A percentile compares a stretch with the other conserved stretches of the same genome.
Evolutionary conservation across 2,797 vertebrate genomes (phyloP).

Genomic region (Phrynocephalus forsythii): DNA sequence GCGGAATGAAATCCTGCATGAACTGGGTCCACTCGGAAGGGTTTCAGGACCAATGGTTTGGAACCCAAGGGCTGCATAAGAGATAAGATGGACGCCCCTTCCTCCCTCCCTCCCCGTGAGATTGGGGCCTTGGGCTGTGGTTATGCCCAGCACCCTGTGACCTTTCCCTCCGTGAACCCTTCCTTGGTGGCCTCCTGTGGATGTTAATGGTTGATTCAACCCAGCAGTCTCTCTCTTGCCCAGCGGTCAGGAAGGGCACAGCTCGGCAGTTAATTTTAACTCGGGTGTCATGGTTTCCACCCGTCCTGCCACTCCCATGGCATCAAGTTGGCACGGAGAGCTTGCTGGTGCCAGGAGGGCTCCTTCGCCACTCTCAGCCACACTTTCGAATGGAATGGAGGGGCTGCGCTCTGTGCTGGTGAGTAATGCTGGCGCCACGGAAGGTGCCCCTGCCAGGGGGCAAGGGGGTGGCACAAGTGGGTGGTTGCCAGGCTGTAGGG

Average conservation of each 20-base stretch:
- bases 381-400: neutral
- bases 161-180: neutral
- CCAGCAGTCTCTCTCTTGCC: rapidly evolving
- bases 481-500: no score
- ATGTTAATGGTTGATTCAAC: slow-evolving; percentile 31
- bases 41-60: neutral
- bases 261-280: slow-evolving; percentile 42
- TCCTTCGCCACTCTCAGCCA: no score
- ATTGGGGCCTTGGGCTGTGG: neutral
- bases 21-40: neutral
- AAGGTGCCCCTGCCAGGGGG: no score
- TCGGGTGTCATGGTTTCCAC: slow-evolving; percentile 7
- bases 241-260: slow-evolving; percentile 27
- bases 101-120: neutral
- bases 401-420: slow-evolving; percentile 17
- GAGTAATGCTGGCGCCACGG: neutral
- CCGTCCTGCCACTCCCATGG: neutral
- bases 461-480: no score
- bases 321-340: neutral
- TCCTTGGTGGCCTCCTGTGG: neutral
- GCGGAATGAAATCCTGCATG: no score
- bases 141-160: neutral
- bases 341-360: no score
- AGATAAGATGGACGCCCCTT: neutral
- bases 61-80: neutral